Evolutionary conservation across 2,888 invertebrate genomes (phyloP), one percentile per base, ranked within the genome.

Genomic region (Peribatodes rhomboidaria): DNA sequence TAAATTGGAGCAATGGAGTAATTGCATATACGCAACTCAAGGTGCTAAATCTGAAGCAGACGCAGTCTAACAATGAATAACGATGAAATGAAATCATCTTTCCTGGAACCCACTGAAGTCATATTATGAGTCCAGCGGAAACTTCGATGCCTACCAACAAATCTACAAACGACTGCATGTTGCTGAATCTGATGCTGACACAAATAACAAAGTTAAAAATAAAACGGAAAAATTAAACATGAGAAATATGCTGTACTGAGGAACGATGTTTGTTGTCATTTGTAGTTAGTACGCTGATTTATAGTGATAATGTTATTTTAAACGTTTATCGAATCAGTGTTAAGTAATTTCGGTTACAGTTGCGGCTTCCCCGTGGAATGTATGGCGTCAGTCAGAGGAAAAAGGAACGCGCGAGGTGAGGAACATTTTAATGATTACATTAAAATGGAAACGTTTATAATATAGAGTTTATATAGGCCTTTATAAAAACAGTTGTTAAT

Each of bases 191-290:
- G 47, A 49, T 31, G 74, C 82, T 79, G 85, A 84, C 84, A 83
- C 80, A 78, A 80, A 83, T 83, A 81, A 79, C 72, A 69, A 67
- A 69, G 80, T 78, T 83, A 82, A 79, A 84, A 83, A 84, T 83
- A 83, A 77, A 70, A 73, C 74, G 70, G 66, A 76, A 55, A 77
- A 75, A 74, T 76, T 75, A 74, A 76, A 81, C 75, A 74, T 73
- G 71, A 57, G 69, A 69, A 75, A 70, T 71, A 76, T 78, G 74
- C 70, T 65, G 68, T 65, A 66, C 72, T 65, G 2, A 27, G 44
- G 52, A 60, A 41, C 62, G 55, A 52, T 65, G 52, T 53, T 39
- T 59, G 52, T 49, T 52, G 39, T 49, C 54, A 33, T 65, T 53
- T 33, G 47, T 16, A n/a, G 46, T 54, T 58, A 58, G 69, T 65